Evolutionary conservation across 2,797 vertebrate species (phyloP).

Genomic region (Eulemur rubriventer): DNA sequence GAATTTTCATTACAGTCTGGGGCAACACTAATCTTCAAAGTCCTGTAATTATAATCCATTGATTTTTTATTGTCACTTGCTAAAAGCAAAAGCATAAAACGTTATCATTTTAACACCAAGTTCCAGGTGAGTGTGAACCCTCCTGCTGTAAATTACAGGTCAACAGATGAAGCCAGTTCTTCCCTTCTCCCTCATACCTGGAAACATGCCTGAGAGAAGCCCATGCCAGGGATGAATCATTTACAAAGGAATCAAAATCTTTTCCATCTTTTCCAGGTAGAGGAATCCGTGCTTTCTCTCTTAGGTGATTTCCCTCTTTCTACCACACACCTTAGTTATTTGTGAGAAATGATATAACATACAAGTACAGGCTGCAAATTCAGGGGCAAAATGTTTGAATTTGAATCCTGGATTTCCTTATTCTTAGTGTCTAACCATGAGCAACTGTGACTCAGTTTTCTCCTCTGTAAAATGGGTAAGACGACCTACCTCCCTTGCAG

Average conservation of each 20-base stretch:
- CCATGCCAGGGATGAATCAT: constrained; percentile 7
- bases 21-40: constrained; percentile 52
- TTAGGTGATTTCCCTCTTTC: neutral
- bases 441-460: neutral
- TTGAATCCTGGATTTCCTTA: neutral
- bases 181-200: neutral
- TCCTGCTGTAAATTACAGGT: constrained; percentile 6
- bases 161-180: neutral
- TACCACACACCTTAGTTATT: neutral
- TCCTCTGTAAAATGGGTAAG: neutral
- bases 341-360: neutral
- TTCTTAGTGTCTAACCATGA: neutral
- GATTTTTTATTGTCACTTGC: constrained; percentile 72
- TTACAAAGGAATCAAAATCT: neutral
- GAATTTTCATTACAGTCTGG: constrained; percentile 54
- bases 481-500: too few species aligned
- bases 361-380: neutral
- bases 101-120: constrained; percentile 66
- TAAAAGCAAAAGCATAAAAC: constrained; percentile 78
- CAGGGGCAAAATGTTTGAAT: neutral
- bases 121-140: neutral
- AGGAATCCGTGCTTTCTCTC: neutral
- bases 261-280: neutral
- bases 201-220: neutral
- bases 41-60: constrained; percentile 61